A percentile compares a stretch with the other conserved stretches of the same genome.
phyloP scores from a whole-genome alignment of 2,888 invertebrate species.

The Diabrotica balteata region DNA sequence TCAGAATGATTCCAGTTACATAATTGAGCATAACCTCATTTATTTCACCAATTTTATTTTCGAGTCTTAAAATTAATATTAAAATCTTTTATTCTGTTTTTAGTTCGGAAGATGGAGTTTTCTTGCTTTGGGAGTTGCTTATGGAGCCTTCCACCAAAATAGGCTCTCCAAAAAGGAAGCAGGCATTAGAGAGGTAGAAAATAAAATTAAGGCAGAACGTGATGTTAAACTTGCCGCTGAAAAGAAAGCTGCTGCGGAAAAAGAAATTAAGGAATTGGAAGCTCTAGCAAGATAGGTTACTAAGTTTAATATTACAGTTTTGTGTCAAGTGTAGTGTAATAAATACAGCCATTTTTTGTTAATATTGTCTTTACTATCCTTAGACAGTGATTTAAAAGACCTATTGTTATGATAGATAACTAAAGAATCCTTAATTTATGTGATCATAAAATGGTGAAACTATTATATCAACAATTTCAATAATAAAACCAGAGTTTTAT shows the following conservation, averaged over 20 bases:
- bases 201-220: slow-evolving; percentile 70
- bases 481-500: no score
- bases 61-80: neutral
- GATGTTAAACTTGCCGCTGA: slow-evolving; percentile 78
- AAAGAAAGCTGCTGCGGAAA: slow-evolving; percentile 69
- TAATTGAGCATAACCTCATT: slow-evolving; percentile 37
- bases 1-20: slow-evolving; percentile 32
- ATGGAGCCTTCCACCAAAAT: slow-evolving; percentile 77
- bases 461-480: no score
- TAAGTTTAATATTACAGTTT: slow-evolving; percentile 17
- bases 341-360: slow-evolving; percentile 5
- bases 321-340: slow-evolving; percentile 23
- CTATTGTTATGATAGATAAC: no score
- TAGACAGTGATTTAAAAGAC: no score
- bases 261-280: slow-evolving; percentile 57
- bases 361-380: neutral
- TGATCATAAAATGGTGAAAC: no score
- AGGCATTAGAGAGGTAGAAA: slow-evolving; percentile 71
- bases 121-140: slow-evolving; percentile 74
- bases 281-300: slow-evolving; percentile 44
- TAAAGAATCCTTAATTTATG: no score
- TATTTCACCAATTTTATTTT: slow-evolving; percentile 5
- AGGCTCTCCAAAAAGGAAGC: slow-evolving; percentile 73
- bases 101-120: slow-evolving; percentile 86
- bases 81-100: neutral